Percentiles rank a stretch among this genome's conserved stretches.
phyloP scores from a whole-genome alignment of 2,113 vertebrate species.

The sheep (Ovis aries) region DNA sequence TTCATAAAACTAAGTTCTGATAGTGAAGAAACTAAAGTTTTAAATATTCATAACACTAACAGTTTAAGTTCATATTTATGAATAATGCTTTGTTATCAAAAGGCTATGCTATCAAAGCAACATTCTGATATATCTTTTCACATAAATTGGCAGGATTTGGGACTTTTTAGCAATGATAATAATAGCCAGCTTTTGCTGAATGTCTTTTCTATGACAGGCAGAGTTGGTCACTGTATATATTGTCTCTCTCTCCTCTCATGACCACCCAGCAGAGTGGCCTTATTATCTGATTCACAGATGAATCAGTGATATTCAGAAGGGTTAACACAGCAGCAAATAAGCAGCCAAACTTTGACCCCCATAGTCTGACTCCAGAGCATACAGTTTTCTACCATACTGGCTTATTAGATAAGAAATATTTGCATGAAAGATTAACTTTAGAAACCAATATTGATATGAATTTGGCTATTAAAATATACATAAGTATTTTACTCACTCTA shows the following conservation, averaged over 20 bases:
- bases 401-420: neutral
- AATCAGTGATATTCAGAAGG: neutral
- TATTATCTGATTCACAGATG: neutral
- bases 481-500: neutral
- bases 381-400: neutral
- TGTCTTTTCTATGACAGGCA: neutral
- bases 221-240: neutral
- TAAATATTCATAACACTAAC: neutral
- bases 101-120: neutral
- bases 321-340: neutral
- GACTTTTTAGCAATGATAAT: neutral
- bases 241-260: neutral
- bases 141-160: neutral
- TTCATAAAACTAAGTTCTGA: neutral
- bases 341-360: neutral
- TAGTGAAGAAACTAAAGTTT: neutral
- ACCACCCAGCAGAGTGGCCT: neutral
- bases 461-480: neutral
- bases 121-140: neutral
- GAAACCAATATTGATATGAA: neutral
- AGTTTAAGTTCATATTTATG: neutral
- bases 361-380: neutral
- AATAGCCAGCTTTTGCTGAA: neutral
- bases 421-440: conserved; percentile 9
- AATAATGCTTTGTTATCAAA: conserved; percentile 1